Evolutionary conservation across 2,113 vertebrate species (phyloP).

Genomic region (Herpetotheres cachinnans): DNA sequence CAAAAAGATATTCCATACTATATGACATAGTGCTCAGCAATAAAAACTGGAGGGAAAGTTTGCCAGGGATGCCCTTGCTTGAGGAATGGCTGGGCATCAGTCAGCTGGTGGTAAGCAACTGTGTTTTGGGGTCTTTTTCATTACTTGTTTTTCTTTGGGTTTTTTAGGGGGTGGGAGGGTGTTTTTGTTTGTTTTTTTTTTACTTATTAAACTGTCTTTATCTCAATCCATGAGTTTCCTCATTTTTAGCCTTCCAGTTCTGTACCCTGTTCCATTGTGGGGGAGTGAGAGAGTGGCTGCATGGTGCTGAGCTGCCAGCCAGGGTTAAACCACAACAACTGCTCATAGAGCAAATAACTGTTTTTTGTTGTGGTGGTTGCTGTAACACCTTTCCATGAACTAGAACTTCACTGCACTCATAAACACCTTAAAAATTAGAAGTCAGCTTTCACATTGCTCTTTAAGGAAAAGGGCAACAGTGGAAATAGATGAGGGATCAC

Average conservation of each 20-base stretch:
- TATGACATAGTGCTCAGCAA: background rate
- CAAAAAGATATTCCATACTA: background rate
- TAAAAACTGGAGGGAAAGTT: background rate
- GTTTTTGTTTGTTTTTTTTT: background rate
- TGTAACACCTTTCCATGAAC: background rate
- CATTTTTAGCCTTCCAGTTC: background rate
- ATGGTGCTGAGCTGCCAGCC: background rate
- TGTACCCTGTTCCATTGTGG: background rate
- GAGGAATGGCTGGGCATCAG: background rate
- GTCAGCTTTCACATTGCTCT: background rate
- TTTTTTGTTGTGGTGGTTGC: background rate
- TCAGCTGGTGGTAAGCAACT: background rate
- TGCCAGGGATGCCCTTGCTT: background rate
- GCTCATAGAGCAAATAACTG: background rate
- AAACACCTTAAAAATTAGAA: background rate
- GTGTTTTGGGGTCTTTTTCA: background rate
- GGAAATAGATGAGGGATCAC: background rate
- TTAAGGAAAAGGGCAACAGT: background rate
- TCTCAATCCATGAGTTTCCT: background rate
- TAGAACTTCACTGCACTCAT: background rate
- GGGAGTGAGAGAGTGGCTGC: background rate
- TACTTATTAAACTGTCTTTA: background rate
- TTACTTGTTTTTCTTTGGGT: background rate
- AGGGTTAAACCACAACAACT: background rate
- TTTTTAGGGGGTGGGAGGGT: background rate